Percentiles rank a stretch among this genome's conserved stretches.
These are phyloP conservation scores for Drosophila trichaetosa DNA, from an alignment of 2,888 invertebrate species.

Conservation along the genomic window DNA sequence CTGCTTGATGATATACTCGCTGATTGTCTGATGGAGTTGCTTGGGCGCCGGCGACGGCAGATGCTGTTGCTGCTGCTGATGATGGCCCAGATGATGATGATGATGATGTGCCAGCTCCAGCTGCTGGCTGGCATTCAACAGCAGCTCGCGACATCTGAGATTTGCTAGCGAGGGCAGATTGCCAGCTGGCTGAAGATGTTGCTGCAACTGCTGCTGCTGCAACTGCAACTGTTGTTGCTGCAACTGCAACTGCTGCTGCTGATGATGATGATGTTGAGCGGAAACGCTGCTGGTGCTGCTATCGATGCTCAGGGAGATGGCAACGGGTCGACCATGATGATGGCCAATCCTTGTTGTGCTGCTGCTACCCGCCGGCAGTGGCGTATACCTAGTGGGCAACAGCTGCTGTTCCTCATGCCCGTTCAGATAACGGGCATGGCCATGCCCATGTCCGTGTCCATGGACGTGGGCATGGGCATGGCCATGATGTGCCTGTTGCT, in stretches of 20 bases:
- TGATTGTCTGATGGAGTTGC: constrained; percentile 84
- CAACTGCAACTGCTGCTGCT: constrained; percentile 1
- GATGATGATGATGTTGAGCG: constrained; percentile 39
- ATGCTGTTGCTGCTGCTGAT: constrained; percentile 25
- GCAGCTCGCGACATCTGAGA: constrained; percentile 67
- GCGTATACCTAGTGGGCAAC: constrained; percentile 65
- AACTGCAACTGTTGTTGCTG: background rate
- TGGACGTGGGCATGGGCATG: constrained; percentile 19
- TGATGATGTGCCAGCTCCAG: constrained; percentile 37
- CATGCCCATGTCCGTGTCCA: constrained; percentile 24
- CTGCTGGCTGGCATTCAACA: constrained; percentile 54
- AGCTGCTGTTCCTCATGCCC: constrained; percentile 17
- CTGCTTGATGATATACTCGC: constrained; percentile 88
- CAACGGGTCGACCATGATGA: constrained; percentile 65
- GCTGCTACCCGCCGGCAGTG: constrained; percentile 53
- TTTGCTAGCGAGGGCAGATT: constrained; percentile 63
- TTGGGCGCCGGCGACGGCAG: constrained; percentile 46
- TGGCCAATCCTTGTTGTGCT: constrained; percentile 62
- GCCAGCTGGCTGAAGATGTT: background rate
- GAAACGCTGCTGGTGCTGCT: constrained; percentile 58
- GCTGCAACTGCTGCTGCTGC: constrained; percentile 48
- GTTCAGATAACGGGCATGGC: constrained; percentile 35
- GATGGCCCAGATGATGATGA: constrained; percentile 13
- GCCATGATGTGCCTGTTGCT: constrained; percentile 47
- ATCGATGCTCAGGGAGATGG: constrained; percentile 73